Evolutionary conservation across 2,888 invertebrate genomes (phyloP).

Genomic region (Trachelus troglodyta): DNA sequence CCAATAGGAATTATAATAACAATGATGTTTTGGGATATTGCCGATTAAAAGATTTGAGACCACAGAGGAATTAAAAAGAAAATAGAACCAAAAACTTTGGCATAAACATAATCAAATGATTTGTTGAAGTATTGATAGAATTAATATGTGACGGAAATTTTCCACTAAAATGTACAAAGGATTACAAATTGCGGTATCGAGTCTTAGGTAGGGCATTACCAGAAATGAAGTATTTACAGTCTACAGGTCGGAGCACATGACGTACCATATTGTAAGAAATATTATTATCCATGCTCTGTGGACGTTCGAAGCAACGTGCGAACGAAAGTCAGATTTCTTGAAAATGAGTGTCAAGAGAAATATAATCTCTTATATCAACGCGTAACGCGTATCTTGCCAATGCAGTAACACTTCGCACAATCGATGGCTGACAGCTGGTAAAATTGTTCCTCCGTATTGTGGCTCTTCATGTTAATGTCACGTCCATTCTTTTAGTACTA

Average conservation of each 20-base stretch:
- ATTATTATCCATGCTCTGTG: constrained; percentile 39
- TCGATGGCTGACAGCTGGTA: constrained; percentile 59
- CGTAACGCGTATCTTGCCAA: constrained; percentile 27
- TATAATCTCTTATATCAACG: constrained; percentile 4
- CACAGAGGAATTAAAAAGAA: neutral
- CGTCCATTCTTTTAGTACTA: constrained; percentile 26
- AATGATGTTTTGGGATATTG: neutral
- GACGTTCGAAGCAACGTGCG: constrained; percentile 25
- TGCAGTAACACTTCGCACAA: constrained; percentile 43
- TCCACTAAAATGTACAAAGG: constrained; percentile 10
- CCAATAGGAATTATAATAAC: neutral
- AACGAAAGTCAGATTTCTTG: constrained; percentile 6
- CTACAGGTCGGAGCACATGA: constrained; percentile 7
- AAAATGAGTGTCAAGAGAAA: constrained; percentile 3
- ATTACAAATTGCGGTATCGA: neutral
- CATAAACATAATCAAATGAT: neutral
- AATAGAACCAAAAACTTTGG: neutral
- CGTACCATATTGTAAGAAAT: constrained; percentile 48
- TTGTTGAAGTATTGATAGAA: neutral
- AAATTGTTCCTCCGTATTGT: constrained; percentile 40
- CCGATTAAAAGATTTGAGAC: neutral
- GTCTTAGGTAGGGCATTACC: neutral
- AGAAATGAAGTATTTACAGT: neutral
- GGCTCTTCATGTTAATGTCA: constrained; percentile 20
- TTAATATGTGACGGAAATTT: constrained; percentile 13